phyloP scores from a whole-genome alignment of 2,113 vertebrate species.

The Carassius gibelio region DNA sequence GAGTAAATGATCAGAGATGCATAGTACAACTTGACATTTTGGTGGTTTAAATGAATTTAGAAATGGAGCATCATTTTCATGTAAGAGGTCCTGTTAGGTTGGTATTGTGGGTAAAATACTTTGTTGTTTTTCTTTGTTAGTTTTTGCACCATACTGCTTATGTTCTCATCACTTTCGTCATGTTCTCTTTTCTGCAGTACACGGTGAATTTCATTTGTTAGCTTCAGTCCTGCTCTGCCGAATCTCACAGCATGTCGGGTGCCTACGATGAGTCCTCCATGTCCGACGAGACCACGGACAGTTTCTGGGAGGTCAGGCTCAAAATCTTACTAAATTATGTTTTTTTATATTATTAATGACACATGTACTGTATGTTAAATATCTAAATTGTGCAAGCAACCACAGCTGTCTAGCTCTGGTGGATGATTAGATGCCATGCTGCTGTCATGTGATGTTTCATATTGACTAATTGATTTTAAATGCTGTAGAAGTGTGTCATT shows the following conservation, averaged over 20 bases:
- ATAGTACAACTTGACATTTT: background rate
- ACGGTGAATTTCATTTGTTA: conserved; percentile 65
- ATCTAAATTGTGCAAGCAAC: background rate
- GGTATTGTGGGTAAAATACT: background rate
- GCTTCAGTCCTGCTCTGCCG: conserved; percentile 61
- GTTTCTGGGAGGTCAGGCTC: conserved; percentile 93
- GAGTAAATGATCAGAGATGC: background rate
- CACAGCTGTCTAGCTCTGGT: background rate
- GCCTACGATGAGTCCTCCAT: conserved; percentile 85
- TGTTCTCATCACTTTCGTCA: background rate
- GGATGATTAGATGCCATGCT: background rate
- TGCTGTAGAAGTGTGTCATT: background rate
- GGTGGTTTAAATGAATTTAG: background rate
- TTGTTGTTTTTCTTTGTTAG: background rate
- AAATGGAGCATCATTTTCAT: background rate
- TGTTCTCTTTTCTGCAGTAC: conserved; percentile 63
- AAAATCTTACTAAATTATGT: background rate
- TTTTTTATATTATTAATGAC: background rate
- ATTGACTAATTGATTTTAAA: background rate
- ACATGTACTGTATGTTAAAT: background rate
- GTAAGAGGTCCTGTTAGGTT: background rate
- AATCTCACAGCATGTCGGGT: conserved; percentile 85
- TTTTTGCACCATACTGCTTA: too few relatives aligned
- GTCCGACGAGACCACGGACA: conserved; percentile 86
- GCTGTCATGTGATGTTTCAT: background rate